Conservation (phyloP, 2,113 vertebrate species). For the Eulemur macaco region DNA sequence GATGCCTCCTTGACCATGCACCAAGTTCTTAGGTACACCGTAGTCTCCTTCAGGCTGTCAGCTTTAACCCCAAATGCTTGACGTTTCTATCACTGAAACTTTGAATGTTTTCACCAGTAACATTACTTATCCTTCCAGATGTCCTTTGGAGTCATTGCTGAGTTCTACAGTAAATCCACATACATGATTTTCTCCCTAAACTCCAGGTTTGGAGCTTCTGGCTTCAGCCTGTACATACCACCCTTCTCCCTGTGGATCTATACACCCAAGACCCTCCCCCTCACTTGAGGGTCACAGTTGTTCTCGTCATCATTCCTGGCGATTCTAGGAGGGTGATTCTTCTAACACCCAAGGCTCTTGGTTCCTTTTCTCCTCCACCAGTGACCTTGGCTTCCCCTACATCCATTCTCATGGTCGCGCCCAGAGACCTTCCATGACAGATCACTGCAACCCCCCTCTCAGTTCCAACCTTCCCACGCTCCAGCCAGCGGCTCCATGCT, state of each 20-base stretch:
- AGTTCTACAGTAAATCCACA: background rate
- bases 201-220: background rate
- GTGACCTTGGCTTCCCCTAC: background rate
- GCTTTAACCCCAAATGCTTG: background rate
- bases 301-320: background rate
- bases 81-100: background rate
- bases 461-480: background rate
- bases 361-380: background rate
- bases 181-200: background rate
- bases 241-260: background rate
- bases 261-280: background rate
- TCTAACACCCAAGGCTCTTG: background rate
- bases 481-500: background rate
- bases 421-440: background rate
- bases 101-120: background rate
- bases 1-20: background rate
- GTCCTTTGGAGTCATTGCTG: background rate
- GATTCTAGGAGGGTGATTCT: background rate
- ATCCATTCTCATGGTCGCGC: background rate
- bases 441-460: background rate
- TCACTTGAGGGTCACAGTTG: background rate
- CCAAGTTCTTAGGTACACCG: background rate
- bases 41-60: background rate
- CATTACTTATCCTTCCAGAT: background rate
- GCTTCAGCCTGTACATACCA: background rate